Conservation (phyloP, 1,140 invertebrate species). For the Coelopa frigida region DNA sequence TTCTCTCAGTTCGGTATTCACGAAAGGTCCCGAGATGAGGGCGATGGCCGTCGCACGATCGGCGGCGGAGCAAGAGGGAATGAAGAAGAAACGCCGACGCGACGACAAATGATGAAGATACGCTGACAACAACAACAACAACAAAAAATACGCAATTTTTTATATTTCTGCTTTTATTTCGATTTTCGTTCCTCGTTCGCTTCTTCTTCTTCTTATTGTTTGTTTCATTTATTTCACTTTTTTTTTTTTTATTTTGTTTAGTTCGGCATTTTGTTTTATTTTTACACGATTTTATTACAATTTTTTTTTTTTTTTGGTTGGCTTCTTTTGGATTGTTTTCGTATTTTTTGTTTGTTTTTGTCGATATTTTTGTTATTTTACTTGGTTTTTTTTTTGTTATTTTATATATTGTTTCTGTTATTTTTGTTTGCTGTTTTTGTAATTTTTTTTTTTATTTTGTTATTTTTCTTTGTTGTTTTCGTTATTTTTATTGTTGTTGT, state of each 20-base stretch:
- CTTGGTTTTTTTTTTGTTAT: background rate
- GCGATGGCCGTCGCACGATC: too few relatives aligned
- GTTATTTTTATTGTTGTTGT: too few relatives aligned
- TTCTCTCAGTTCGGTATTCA: background rate
- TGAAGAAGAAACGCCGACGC: too few relatives aligned
- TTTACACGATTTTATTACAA: background rate
- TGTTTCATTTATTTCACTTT: too few relatives aligned
- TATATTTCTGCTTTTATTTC: too few relatives aligned
- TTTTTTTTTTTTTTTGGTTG: conserved; percentile 3
- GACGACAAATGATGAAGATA: too few relatives aligned
- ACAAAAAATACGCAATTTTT: too few relatives aligned
- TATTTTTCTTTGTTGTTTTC: background rate
- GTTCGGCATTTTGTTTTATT: background rate
- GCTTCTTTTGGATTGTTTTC: background rate
- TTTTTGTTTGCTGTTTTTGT: background rate
- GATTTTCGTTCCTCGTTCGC: too few relatives aligned
- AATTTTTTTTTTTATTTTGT: conserved; percentile 3
- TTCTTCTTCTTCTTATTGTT: too few relatives aligned
- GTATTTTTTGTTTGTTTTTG: conserved; percentile 1
- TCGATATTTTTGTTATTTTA: background rate
- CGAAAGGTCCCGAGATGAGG: too few relatives aligned
- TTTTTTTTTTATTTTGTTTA: background rate
- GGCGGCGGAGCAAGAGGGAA: too few relatives aligned
- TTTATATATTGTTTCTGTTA: conserved; percentile 1
- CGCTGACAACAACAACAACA: too few relatives aligned